Evolutionary conservation across 2,113 vertebrate genomes (phyloP), one percentile per base, ranked within the genome.

Genomic region (Platanista minor): DNA sequence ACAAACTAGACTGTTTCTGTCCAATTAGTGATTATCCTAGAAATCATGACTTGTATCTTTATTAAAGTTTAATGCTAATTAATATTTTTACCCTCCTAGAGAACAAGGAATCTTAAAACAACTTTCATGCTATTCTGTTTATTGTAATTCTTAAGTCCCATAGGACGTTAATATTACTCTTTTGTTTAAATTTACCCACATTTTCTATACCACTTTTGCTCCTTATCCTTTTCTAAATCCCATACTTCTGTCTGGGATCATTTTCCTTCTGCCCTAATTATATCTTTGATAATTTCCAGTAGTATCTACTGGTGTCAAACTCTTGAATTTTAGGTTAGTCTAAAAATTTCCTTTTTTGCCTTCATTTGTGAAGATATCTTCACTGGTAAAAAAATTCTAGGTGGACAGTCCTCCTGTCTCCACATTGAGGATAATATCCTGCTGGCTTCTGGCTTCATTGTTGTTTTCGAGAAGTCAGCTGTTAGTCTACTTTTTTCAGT

Each of bases 201-300:
- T 81, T 95, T 81, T 21, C 14, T n/a, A n/a, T 29, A 46, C 25
- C 81, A 75, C 18, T 41, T 67, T 78, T 54, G 29, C 31, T 92
- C 41, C 84, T 66, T 64, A 14, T 83, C 91, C 10, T 67, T 89
- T 94, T 59, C 36, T 89, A 71, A 94, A 83, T 78, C 33, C 81
- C 27, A 75, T 21, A 75, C 27, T 33, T 64, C 20, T 72, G 1
- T 90, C 54, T 89, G 43, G 31, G 14, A 87, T 95, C 29, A 52
- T 93, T 97, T 95, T 96, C n/a, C 21, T 89, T 93, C 43, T 91
- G 8, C 57, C 9, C 80, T 84, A 87, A 57, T 8, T 87, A 80
- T 25, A 20, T 59, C 1, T 11, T 95, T 74, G 36, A 64, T 62
- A 88, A 88, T 62, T 93, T 67, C 69, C 10, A 59, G 1, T 85